Evolutionary conservation across 2,888 invertebrate genomes (phyloP), one percentile per base, ranked within the genome.

Genomic region (Hemithea aestivaria): DNA sequence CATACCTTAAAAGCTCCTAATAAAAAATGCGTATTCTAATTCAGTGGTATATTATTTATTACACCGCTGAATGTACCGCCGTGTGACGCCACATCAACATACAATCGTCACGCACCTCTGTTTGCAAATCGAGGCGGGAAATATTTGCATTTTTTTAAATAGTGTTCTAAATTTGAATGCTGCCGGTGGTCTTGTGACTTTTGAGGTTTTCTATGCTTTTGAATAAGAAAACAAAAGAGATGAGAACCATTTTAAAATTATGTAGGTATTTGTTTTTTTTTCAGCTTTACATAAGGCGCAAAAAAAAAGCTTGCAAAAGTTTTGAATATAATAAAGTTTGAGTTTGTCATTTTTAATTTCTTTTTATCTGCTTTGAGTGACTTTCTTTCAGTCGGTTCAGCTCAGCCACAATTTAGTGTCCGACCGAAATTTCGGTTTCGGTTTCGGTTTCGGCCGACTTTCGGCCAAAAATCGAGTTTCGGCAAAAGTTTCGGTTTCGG

Each of bases 41-140:
- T 24, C 2, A 5, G 2, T 31, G 8, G 7, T 31, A 27, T 24
- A 30, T 31, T 23, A 35, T 27, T 45, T 35, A 40, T 43, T 22
- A 31, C 35, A 43, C 43, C 40, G 45, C 36, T 9, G 38, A 40
- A 40, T 39, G 39, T 41, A 21, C 31, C 28, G 27, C 10, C 48
- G 58, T 57, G 29, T 29, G 40, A 30, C 57, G 51, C 42, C 62
- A 45, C 59, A 83, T 85, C 84, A 80, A 58, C 82, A 84, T 84
- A 84, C 83, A 84, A 84, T 82, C 73, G 79, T 72, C 72, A 76
- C 66, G 55, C 44, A 58, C 69, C 68, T 67, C 78, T 78, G 82
- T 81, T 80, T 82, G 83, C 84, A 84, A 84, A 83, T 84, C 75
- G 76, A 71, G 70, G 64, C 61, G 62, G 60, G 54, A 52, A 53